These are phyloP conservation scores for Paracanthobrama guichenoti DNA, from an alignment of 2,113 vertebrate species.

Conservation along the genomic window DNA sequence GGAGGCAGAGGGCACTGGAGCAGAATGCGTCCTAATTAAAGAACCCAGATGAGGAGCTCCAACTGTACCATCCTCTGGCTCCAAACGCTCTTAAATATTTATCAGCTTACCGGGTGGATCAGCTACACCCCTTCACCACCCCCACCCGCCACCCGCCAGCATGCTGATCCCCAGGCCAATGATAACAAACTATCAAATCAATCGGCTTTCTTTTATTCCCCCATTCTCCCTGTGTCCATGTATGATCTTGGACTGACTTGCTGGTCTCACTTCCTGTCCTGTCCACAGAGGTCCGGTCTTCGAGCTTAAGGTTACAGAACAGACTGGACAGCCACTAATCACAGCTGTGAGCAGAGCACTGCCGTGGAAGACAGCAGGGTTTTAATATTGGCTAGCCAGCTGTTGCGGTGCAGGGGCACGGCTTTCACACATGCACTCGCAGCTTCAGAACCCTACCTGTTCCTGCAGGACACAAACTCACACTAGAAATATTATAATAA, in stretches of 20 bases:
- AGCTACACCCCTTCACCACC: constrained; percentile 46
- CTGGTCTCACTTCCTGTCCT: constrained; percentile 40
- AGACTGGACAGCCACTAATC: constrained; percentile 55
- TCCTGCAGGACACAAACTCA: constrained; percentile 45
- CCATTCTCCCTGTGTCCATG: background rate
- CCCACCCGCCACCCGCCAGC: constrained; percentile 22
- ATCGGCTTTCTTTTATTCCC: constrained; percentile 16
- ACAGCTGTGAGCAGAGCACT: constrained; percentile 55
- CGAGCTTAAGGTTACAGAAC: constrained; percentile 46
- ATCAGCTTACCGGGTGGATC: constrained; percentile 60
- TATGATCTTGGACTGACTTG: background rate
- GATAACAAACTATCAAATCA: constrained; percentile 41
- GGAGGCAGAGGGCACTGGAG: constrained; percentile 57
- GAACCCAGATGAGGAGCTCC: constrained; percentile 56
- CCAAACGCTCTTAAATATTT: constrained; percentile 60
- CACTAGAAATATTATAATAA: constrained; percentile 25
- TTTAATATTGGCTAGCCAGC: constrained; percentile 58
- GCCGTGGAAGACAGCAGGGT: constrained; percentile 52
- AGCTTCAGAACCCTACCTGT: constrained; percentile 41
- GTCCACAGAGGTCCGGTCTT: constrained; percentile 46
- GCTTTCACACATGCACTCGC: constrained; percentile 40
- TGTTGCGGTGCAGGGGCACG: constrained; percentile 50
- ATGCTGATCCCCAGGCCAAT: constrained; percentile 41
- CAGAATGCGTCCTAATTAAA: constrained; percentile 64
- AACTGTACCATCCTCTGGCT: constrained; percentile 55